Evolutionary conservation across 1,140 invertebrate genomes (phyloP).

Genomic region (Popillia japonica): DNA sequence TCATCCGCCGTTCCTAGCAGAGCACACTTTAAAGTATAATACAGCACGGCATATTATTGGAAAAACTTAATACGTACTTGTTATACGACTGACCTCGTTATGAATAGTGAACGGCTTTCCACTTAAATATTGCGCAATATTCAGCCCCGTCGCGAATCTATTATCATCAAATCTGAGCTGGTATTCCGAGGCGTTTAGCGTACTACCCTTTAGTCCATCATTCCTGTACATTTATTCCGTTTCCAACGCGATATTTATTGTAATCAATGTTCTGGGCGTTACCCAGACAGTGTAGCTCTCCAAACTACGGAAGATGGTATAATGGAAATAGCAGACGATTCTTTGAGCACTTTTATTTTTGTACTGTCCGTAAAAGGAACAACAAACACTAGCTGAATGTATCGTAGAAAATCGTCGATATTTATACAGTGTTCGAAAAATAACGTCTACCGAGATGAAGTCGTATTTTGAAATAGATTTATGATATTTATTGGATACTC

Average conservation of each 20-base stretch:
- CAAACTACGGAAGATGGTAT: constrained; percentile 16
- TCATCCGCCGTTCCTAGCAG: no score
- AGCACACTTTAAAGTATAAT: no score
- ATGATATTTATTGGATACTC: no score
- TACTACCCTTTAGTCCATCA: neutral
- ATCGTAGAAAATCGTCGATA: neutral
- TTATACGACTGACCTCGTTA: no score
- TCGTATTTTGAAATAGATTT: no score
- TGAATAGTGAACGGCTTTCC: no score
- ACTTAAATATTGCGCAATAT: no score
- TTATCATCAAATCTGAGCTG: neutral
- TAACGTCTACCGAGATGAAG: no score
- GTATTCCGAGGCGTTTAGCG: neutral
- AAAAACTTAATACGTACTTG: no score
- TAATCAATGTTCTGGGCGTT: constrained; percentile 26
- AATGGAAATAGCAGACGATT: neutral
- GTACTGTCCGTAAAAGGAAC: neutral
- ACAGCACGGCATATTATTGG: no score
- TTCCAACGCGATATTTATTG: constrained; percentile 16
- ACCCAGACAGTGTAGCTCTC: constrained; percentile 16
- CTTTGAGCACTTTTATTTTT: constrained; percentile 5
- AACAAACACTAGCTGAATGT: neutral
- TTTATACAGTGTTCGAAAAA: neutral
- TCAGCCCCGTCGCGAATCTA: neutral
- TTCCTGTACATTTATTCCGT: neutral